Percentiles rank a stretch among this genome's conserved stretches.
phyloP scores from a whole-genome alignment of 2,888 invertebrate genomes.

The Augochlorella aurata region DNA sequence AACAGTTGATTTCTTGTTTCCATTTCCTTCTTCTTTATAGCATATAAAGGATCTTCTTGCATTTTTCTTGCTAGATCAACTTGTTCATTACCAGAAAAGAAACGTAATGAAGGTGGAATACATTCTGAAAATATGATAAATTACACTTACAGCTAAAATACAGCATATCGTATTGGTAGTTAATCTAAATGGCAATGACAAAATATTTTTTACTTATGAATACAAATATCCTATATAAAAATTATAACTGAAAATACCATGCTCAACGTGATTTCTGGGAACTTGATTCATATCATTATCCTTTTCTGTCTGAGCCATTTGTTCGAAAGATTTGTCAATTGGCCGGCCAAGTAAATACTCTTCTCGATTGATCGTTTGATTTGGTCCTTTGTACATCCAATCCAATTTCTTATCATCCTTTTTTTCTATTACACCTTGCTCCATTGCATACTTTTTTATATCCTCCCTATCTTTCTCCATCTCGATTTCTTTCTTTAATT shows the following conservation, averaged over 20 bases:
- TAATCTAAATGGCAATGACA: not conserved
- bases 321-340: constrained; percentile 91
- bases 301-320: constrained; percentile 84
- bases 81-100: constrained; percentile 85
- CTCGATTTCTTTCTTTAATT: constrained; percentile 87
- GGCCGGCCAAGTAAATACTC: constrained; percentile 93
- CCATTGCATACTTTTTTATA: constrained; percentile 85
- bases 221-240: not conserved
- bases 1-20: constrained; percentile 92
- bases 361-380: constrained; percentile 88
- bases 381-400: constrained; percentile 93
- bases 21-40: constrained; percentile 94
- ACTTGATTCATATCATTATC: constrained; percentile 81
- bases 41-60: constrained; percentile 95
- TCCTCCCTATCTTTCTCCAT: constrained; percentile 87
- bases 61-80: constrained; percentile 94
- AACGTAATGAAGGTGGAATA: constrained; percentile 89
- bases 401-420: constrained; percentile 87
- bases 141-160: not conserved
- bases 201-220: not conserved
- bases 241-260: constrained; percentile 75
- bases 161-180: not conserved
- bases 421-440: constrained; percentile 82
- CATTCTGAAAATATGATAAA: constrained; percentile 83
- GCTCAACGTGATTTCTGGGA: constrained; percentile 87